Percentiles rank a stretch among this genome's conserved stretches.
Evolutionary conservation across 1,140 invertebrate genomes (phyloP).

Genomic region (Manduca sexta): DNA sequence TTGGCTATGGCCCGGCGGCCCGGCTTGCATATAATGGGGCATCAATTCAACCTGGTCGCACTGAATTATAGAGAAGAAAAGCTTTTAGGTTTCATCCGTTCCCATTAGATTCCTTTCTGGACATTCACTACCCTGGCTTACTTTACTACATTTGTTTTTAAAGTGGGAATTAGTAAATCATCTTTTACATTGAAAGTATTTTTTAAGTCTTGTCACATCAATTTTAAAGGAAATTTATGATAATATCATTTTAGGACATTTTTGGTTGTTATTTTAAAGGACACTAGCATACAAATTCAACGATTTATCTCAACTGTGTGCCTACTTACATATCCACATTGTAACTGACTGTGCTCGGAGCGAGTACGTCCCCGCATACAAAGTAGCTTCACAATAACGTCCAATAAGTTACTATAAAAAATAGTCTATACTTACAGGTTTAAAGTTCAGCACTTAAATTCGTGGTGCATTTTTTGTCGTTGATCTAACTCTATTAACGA

Average conservation of each 20-base stretch:
- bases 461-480: too few relatives aligned
- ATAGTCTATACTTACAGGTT: slow-evolving; percentile 15
- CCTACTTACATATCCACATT: slow-evolving; percentile 33
- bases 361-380: slow-evolving; percentile 30
- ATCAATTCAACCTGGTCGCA: slow-evolving; percentile 43
- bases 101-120: slow-evolving; percentile 6
- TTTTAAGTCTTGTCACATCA: too few relatives aligned
- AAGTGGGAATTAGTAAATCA: slow-evolving; percentile 23
- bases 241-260: slow-evolving; percentile 16
- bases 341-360: slow-evolving; percentile 24
- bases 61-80: slow-evolving; percentile 33
- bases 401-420: slow-evolving; percentile 46
- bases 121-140: neutral
- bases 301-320: slow-evolving; percentile 28
- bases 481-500: too few relatives aligned
- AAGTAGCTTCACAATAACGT: slow-evolving; percentile 36
- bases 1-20: slow-evolving; percentile 48
- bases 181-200: too few relatives aligned
- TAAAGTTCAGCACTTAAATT: too few relatives aligned
- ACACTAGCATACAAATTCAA: neutral
- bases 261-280: slow-evolving; percentile 6
- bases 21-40: slow-evolving; percentile 55
- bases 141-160: slow-evolving; percentile 11
- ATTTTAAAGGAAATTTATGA: too few relatives aligned
- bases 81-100: slow-evolving; percentile 15